Conservation (phyloP, 2,888 invertebrate species). For the Sepioteuthis lessoniana region DNA sequence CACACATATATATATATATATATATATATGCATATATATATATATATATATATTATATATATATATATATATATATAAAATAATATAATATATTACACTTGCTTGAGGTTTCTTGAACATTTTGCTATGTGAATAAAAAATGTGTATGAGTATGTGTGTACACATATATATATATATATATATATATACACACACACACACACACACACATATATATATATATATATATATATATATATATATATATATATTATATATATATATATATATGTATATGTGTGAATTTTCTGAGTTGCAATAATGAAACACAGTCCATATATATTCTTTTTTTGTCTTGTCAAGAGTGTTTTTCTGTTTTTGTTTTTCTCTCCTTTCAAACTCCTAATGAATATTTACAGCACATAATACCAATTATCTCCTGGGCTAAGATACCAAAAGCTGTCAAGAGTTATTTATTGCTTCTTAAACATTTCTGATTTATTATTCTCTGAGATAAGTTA, state of each 20-base stretch:
- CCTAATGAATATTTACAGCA: constrained; percentile 33
- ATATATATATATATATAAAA: no score
- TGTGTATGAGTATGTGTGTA: no score
- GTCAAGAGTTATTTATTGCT: constrained; percentile 11
- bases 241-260: neutral
- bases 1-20: no score
- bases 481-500: constrained; percentile 8
- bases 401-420: constrained; percentile 18
- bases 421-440: constrained; percentile 4
- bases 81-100: no score
- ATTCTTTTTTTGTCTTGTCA: neutral
- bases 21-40: no score
- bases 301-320: neutral
- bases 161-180: no score
- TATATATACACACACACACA: no score
- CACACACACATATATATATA: no score
- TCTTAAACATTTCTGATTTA: neutral
- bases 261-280: neutral
- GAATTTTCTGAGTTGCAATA: neutral
- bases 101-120: no score
- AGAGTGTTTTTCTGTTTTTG: neutral
- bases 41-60: no score
- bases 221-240: neutral
- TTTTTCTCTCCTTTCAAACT: neutral
- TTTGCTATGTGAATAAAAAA: no score